These are phyloP conservation scores for Prunella himalayana DNA, from an alignment of 2,113 vertebrate genomes.

Conservation along the genomic window DNA sequence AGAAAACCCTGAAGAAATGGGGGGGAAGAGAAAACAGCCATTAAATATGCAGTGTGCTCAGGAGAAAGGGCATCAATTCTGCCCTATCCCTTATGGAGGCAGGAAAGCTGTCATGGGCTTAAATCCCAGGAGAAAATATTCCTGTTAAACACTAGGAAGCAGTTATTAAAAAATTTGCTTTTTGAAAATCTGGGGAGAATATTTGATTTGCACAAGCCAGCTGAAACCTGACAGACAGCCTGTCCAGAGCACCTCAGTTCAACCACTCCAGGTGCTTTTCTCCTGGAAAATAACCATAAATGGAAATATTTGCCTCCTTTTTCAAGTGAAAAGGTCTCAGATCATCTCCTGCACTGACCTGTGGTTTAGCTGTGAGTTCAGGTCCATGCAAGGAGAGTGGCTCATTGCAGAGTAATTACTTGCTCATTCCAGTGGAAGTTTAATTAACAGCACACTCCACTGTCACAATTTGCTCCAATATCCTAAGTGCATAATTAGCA, in stretches of 20 bases:
- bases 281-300: neutral
- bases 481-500: constrained; percentile 24
- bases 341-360: neutral
- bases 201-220: neutral
- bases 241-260: neutral
- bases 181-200: neutral
- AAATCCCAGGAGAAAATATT: neutral
- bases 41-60: neutral
- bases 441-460: constrained; percentile 17
- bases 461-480: neutral
- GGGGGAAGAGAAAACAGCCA: neutral
- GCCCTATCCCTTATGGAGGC: neutral
- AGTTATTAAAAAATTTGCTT: neutral
- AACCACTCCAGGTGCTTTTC: neutral
- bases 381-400: neutral
- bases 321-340: neutral
- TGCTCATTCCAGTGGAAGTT: neutral
- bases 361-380: neutral
- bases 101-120: neutral
- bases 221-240: neutral
- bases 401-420: neutral
- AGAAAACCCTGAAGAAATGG: neutral
- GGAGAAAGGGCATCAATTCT: neutral
- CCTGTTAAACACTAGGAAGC: neutral
- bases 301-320: neutral